Evolutionary conservation across 2,797 vertebrate genomes (phyloP), one percentile per base, ranked within the genome.

Genomic region (Takifugu rubripes): DNA sequence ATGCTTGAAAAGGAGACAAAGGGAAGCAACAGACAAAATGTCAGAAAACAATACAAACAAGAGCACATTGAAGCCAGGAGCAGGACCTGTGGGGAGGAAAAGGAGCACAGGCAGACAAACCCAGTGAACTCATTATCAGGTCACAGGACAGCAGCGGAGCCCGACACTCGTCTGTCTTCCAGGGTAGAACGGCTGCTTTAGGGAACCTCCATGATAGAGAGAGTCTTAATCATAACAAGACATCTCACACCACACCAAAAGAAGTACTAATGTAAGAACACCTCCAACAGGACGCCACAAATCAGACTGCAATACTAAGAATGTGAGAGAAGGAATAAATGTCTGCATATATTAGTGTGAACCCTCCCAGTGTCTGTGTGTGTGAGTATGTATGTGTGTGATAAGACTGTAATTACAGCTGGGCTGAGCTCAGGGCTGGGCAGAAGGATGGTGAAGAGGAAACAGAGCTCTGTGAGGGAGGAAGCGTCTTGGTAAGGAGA

Each of bases 351-450:
- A 61, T 64, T 42, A 57, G 62, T 72, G 75, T 71, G 75, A 78
- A 83, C 72, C 72, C 64, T 72, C 69, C 72, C 71, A 59, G 66
- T 81, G 74, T 27, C 74, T 40, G 60, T 51, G 27, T 52, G 61
- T 64, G 54, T 80, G 29, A 56, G 63, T 66, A 72, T 72, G 75
- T 21, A 25, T 56, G 25, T 59, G 78, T 84, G 81, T 73, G 88
- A 90, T 88, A 88, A 90, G 87, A 81, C 78, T 77, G 86, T 89
- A 91, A 90, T 90, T 89, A 90, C 82, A 85, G 88, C 83, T 77
- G 73, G 84, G 85, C 78, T 81, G 83, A 83, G 84, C 84, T 86
- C 78, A 74, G 80, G 83, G 83, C 84, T 77, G 87, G 85, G 86
- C 79, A 85, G 83, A 82, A 75, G 81, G 81, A 87, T 82, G 82